Evolutionary conservation across 2,888 invertebrate species (phyloP).

Genomic region (Bombylius discolor): DNA sequence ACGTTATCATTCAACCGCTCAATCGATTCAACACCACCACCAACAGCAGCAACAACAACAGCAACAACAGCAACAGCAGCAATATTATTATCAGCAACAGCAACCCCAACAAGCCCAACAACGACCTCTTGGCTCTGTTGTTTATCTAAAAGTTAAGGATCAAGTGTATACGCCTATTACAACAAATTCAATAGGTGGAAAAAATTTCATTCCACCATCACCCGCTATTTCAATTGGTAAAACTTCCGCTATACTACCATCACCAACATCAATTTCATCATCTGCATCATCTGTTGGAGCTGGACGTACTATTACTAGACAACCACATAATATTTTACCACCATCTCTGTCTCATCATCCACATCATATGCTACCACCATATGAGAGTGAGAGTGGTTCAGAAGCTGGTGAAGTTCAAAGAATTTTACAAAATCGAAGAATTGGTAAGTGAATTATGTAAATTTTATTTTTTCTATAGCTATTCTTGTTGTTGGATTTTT

Average conservation of each 20-base stretch:
- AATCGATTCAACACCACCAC: background rate
- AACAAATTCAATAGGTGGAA: background rate
- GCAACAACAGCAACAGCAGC: background rate
- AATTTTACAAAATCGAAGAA: conserved; percentile 35
- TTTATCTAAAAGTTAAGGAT: conserved; percentile 7
- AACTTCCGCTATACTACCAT: background rate
- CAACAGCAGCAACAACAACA: background rate
- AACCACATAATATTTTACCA: conserved; percentile 11
- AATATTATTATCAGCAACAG: background rate
- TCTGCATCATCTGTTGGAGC: background rate
- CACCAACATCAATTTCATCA: background rate
- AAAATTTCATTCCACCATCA: background rate
- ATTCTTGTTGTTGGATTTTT: too few relatives aligned
- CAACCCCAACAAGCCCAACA: background rate
- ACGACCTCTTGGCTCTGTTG: background rate
- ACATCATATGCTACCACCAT: conserved; percentile 17
- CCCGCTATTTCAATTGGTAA: background rate
- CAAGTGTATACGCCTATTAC: conserved; percentile 10
- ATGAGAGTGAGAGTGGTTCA: conserved; percentile 58
- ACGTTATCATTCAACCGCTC: conserved; percentile 6
- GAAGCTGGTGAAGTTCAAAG: conserved; percentile 59
- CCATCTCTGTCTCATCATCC: conserved; percentile 6
- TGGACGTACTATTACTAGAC: conserved; percentile 6
- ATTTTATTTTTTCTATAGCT: background rate
- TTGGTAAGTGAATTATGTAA: background rate